Evolutionary conservation across 2,888 invertebrate species (phyloP).

Genomic region (Eilema griseolum): DNA sequence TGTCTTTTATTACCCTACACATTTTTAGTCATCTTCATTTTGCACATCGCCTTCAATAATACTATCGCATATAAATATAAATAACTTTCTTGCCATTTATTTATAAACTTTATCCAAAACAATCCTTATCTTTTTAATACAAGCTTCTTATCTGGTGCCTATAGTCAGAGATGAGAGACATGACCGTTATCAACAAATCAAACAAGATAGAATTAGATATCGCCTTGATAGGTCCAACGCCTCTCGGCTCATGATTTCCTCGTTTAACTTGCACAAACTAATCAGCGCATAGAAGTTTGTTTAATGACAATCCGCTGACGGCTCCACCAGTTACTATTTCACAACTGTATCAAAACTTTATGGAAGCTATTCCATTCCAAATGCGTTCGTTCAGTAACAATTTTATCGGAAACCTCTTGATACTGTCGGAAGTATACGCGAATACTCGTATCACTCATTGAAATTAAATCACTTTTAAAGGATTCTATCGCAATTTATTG

Average conservation of each 20-base stretch:
- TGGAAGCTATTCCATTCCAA: conserved; percentile 23
- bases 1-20: too few species aligned
- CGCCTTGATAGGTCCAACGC: conserved; percentile 30
- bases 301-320: conserved; percentile 38
- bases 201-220: conserved; percentile 11
- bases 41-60: background rate
- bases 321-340: conserved; percentile 23
- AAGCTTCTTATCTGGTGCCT: background rate
- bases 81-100: background rate
- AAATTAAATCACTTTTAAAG: too few species aligned
- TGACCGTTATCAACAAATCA: background rate
- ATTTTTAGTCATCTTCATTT: too few species aligned
- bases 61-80: background rate
- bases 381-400: conserved; percentile 28
- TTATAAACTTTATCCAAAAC: background rate
- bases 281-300: conserved; percentile 40
- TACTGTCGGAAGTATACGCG: too few species aligned
- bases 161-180: background rate
- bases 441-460: too few species aligned
- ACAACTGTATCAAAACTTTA: conserved; percentile 29
- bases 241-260: conserved; percentile 35
- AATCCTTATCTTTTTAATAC: background rate
- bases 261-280: conserved; percentile 45
- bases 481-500: too few species aligned
- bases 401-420: too few species aligned